Evolutionary conservation across 2,113 vertebrate species (phyloP).

Genomic region (Lagopus leucura): DNA sequence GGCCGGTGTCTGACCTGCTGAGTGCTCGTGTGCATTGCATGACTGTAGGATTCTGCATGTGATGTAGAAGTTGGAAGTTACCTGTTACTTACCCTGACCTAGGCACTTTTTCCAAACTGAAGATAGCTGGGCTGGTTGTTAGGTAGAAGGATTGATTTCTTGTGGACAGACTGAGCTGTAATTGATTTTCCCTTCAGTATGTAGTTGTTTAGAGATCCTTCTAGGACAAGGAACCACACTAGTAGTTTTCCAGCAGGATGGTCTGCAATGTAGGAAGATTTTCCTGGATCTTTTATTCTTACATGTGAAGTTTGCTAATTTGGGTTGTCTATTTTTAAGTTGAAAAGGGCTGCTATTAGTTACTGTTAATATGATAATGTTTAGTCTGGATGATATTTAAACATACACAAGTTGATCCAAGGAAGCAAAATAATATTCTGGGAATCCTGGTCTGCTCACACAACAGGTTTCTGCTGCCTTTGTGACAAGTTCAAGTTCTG

Average conservation of each 20-base stretch:
- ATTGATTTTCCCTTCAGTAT: not conserved
- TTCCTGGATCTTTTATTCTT: not conserved
- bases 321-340: not conserved
- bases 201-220: not conserved
- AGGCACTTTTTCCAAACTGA: not conserved
- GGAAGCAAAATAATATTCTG: not conserved
- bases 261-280: not conserved
- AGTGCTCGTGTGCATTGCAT: not conserved
- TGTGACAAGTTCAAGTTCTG: not conserved
- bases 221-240: not conserved
- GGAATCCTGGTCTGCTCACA: not conserved
- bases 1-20: not conserved
- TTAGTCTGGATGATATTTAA: conserved; percentile 26
- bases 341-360: conserved; percentile 11
- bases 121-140: not conserved
- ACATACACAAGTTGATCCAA: not conserved
- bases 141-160: not conserved
- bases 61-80: not conserved
- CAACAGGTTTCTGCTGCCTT: not conserved
- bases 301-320: not conserved
- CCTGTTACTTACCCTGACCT: too few relatives aligned
- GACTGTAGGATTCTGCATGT: not conserved
- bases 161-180: not conserved
- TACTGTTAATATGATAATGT: not conserved
- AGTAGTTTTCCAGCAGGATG: not conserved